Percentiles rank a stretch among this genome's conserved stretches.
Evolutionary conservation across 2,113 vertebrate species (phyloP).

Genomic region (Aptenodytes patagonicus): DNA sequence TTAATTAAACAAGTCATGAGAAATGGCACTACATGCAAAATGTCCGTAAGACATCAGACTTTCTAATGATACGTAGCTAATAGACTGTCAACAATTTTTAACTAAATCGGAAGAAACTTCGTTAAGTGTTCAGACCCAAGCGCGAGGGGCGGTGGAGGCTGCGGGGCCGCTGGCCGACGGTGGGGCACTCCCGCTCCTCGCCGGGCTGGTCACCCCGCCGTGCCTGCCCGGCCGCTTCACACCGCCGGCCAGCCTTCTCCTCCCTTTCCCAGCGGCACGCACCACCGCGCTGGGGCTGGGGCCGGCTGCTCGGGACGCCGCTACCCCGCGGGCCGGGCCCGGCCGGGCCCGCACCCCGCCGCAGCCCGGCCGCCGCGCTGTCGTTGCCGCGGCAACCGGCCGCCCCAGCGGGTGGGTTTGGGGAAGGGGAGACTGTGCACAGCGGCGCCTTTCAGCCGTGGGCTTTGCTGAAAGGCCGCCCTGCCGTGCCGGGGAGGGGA

Average conservation of each 20-base stretch:
- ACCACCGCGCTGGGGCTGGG: neutral
- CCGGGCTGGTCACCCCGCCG: neutral
- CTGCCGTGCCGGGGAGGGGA: neutral
- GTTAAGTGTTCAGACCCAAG: fast-evolving
- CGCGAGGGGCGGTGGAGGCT: neutral
- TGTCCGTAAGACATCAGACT: slow-evolving; percentile 35
- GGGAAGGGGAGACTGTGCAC: neutral
- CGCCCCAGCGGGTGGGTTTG: neutral
- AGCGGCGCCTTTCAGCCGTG: neutral
- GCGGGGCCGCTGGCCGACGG: neutral
- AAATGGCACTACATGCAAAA: slow-evolving; percentile 47
- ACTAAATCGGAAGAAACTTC: neutral
- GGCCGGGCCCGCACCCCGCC: too few relatives aligned
- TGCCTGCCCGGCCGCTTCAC: neutral
- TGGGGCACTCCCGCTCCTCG: too few relatives aligned
- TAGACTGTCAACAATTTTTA: neutral
- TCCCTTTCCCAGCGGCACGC: neutral
- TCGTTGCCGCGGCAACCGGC: neutral
- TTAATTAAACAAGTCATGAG: slow-evolving; percentile 76
- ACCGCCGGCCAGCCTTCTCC: neutral
- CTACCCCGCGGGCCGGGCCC: neutral
- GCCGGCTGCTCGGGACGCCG: neutral
- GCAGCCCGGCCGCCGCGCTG: neutral
- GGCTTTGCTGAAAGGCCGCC: neutral
- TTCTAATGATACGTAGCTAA: neutral